Evolutionary conservation across 1,140 invertebrate genomes (phyloP).

Genomic region (Drosophila athabasca): DNA sequence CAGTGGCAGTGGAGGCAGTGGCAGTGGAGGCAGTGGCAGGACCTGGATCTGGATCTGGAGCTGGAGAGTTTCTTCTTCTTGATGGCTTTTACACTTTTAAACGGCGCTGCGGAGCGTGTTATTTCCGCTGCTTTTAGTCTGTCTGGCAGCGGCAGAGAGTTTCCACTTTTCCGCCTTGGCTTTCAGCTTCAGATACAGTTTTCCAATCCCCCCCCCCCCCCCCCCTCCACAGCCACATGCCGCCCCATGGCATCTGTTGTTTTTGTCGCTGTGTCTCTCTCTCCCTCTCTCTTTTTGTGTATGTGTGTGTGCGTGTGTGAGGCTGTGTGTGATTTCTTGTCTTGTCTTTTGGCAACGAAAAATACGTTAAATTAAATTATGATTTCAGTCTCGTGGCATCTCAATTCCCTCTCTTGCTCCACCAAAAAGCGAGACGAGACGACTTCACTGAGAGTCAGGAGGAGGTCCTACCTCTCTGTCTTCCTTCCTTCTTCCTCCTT

Average conservation of each 20-base stretch:
- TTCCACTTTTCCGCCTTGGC: conserved; percentile 34
- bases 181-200: not conserved
- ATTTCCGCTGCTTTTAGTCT: conserved; percentile 75
- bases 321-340: conserved; percentile 59
- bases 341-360: conserved; percentile 69
- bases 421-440: no score
- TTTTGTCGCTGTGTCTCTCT: conserved; percentile 30
- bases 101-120: conserved; percentile 68
- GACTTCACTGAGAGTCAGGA: no score
- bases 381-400: conserved; percentile 61
- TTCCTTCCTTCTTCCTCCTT: not conserved
- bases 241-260: conserved; percentile 43
- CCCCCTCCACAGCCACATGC: no score
- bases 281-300: not conserved
- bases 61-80: conserved; percentile 31
- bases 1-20: not conserved
- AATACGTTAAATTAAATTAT: conserved; percentile 82
- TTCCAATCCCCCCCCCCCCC: no score
- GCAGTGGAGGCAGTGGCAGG: not conserved
- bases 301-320: conserved; percentile 13
- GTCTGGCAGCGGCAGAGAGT: conserved; percentile 54
- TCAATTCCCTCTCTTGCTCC: not conserved
- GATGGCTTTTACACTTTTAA: conserved; percentile 78
- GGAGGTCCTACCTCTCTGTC: no score
- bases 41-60: not conserved